Evolutionary conservation across 2,888 invertebrate genomes (phyloP).

Genomic region (Netelia melanura): DNA sequence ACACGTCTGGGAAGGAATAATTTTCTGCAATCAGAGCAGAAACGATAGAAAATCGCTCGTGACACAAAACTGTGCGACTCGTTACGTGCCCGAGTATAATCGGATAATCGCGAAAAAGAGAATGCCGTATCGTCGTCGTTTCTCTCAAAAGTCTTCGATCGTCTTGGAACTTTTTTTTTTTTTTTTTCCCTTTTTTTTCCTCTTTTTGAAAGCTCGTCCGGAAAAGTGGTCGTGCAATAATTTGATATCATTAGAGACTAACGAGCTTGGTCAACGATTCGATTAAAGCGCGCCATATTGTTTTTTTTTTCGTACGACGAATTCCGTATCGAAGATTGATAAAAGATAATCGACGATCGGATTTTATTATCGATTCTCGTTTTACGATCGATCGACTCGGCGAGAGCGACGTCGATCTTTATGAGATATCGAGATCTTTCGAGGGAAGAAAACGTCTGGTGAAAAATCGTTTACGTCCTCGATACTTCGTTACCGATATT

Average conservation of each 20-base stretch:
- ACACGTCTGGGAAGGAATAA: slow-evolving; percentile 1
- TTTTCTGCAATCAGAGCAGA: slow-evolving; percentile 55
- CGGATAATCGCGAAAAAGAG: background rate
- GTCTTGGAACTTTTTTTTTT: background rate
- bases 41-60: slow-evolving; percentile 24
- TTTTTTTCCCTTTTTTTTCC: background rate
- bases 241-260: background rate
- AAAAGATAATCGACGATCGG: slow-evolving; percentile 7
- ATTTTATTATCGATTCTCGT: slow-evolving; percentile 25
- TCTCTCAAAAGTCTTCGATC: background rate
- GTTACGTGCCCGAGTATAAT: background rate
- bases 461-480: slow-evolving; percentile 35
- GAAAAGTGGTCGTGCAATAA: background rate
- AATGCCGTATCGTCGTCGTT: background rate
- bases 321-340: background rate
- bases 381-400: slow-evolving; percentile 19
- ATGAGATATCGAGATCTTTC: slow-evolving; percentile 31
- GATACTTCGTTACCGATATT: slow-evolving; percentile 42
- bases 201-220: background rate
- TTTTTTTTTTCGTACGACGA: background rate
- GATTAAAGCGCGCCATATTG: background rate
- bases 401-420: background rate
- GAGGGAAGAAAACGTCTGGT: slow-evolving; percentile 1
- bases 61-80: slow-evolving; percentile 3
- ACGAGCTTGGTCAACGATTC: background rate